phyloP scores from a whole-genome alignment of 1,140 invertebrate genomes.

The Scaptomyza pallida region DNA sequence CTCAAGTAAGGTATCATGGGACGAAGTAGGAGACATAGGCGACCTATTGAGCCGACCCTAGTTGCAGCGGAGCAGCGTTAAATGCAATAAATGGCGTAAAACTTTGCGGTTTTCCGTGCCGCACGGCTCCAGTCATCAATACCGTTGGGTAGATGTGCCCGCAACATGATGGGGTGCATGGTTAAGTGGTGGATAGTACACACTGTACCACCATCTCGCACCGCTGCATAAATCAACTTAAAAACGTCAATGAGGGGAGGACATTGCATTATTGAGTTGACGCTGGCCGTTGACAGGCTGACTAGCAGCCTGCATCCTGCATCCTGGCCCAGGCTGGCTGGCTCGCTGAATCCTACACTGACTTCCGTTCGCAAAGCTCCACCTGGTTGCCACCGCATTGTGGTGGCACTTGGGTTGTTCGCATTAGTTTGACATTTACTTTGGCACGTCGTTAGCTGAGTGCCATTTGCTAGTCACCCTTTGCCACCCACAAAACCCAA shows the following conservation, averaged over 20 bases:
- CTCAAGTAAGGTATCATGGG: no score
- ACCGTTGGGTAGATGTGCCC: constrained; percentile 8
- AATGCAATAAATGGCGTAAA: constrained; percentile 75
- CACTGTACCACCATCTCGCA: not conserved
- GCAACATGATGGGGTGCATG: not conserved
- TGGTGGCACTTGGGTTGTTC: constrained; percentile 56
- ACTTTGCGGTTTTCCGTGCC: constrained; percentile 39
- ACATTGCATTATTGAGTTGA: constrained; percentile 76
- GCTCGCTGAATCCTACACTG: constrained; percentile 4
- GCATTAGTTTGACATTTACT: constrained; percentile 82
- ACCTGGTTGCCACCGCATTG: constrained; percentile 51
- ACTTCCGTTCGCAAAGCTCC: constrained; percentile 47
- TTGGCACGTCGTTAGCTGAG: constrained; percentile 75
- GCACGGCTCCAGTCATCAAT: constrained; percentile 29
- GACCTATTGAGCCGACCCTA: not conserved
- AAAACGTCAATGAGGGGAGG: constrained; percentile 71
- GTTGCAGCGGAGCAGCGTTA: constrained; percentile 37
- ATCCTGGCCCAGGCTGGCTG: not conserved
- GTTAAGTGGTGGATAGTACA: not conserved
- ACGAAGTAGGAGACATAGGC: not conserved
- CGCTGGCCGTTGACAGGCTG: constrained; percentile 57
- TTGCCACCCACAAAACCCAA: not conserved
- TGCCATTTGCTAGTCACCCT: constrained; percentile 30
- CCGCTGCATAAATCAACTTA: constrained; percentile 58
- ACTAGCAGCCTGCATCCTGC: constrained; percentile 15